A percentile compares a stretch with the other conserved stretches of the same genome.
Evolutionary conservation across 2,113 vertebrate genomes (phyloP).

Genomic region (Symphodus melops): DNA sequence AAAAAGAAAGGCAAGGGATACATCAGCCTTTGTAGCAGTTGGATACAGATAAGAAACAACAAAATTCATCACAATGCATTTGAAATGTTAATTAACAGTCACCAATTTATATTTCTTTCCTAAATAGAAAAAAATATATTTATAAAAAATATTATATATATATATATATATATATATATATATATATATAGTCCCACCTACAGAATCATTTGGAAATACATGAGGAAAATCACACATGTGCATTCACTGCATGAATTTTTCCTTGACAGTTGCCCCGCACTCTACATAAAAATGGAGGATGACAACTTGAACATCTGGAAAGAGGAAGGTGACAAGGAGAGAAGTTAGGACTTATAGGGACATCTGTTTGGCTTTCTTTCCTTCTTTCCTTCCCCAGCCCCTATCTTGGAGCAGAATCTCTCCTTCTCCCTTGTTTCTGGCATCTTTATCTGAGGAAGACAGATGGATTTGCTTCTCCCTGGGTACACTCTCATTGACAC

Average conservation of each 20-base stretch:
- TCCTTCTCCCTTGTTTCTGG: conserved; percentile 77
- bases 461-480: conserved; percentile 77
- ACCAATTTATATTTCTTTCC: conserved; percentile 13
- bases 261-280: conserved; percentile 22
- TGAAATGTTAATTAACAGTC: background rate
- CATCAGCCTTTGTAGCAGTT: conserved; percentile 25
- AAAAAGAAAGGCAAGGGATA: conserved; percentile 26
- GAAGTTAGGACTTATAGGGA: conserved; percentile 60
- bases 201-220: background rate
- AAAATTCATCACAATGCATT: conserved; percentile 9
- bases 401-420: conserved; percentile 65
- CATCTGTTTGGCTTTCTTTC: conserved; percentile 68
- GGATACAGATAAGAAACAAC: conserved; percentile 34
- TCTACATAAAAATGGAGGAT: conserved; percentile 39
- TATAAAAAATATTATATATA: too few species aligned
- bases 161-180: too few species aligned
- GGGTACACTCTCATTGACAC: conserved; percentile 56
- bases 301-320: conserved; percentile 73
- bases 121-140: background rate
- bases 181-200: too few species aligned
- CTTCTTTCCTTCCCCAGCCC: conserved; percentile 22
- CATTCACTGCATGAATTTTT: conserved; percentile 1
- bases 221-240: background rate
- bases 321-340: conserved; percentile 64
- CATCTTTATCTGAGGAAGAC: conserved; percentile 77